Conservation (phyloP, 1,140 invertebrate species). For the Caligus rogercresseyi region DNA sequence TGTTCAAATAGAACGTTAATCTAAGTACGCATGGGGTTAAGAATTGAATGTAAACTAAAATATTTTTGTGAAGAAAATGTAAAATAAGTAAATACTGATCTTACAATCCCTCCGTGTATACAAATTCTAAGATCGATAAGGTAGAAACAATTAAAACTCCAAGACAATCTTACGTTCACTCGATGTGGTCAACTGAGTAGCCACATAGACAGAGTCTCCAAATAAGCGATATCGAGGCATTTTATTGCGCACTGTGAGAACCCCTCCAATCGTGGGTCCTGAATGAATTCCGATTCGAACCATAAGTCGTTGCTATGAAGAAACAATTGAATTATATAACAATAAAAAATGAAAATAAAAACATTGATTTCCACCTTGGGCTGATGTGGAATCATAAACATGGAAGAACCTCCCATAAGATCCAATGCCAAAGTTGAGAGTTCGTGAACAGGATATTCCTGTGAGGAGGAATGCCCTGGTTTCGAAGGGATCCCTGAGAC, state of each 20-base stretch:
- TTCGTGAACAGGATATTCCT: not conserved
- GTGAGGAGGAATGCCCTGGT: not conserved
- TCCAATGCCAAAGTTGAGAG: not conserved
- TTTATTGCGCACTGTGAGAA: constrained; percentile 34
- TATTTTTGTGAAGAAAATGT: no score
- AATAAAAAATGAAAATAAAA: not conserved
- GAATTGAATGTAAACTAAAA: no score
- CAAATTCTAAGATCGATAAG: no score
- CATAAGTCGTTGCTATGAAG: constrained; percentile 29
- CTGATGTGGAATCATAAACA: not conserved
- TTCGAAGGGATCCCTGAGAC: not conserved
- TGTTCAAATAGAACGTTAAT: no score
- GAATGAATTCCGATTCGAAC: constrained; percentile 42
- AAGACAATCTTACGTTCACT: constrained; percentile 4
- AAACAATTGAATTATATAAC: not conserved
- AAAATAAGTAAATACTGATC: no score
- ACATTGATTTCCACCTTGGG: not conserved
- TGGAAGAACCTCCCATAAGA: not conserved
- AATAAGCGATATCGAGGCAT: constrained; percentile 49
- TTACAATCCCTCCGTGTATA: no score
- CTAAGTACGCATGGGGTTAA: no score
- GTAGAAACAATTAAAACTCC: no score
- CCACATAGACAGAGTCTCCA: constrained; percentile 39
- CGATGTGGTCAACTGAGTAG: constrained; percentile 34
- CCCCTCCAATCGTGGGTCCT: constrained; percentile 26